phyloP scores from a whole-genome alignment of 1,140 invertebrate species.

The Drosophila seguyi region DNA sequence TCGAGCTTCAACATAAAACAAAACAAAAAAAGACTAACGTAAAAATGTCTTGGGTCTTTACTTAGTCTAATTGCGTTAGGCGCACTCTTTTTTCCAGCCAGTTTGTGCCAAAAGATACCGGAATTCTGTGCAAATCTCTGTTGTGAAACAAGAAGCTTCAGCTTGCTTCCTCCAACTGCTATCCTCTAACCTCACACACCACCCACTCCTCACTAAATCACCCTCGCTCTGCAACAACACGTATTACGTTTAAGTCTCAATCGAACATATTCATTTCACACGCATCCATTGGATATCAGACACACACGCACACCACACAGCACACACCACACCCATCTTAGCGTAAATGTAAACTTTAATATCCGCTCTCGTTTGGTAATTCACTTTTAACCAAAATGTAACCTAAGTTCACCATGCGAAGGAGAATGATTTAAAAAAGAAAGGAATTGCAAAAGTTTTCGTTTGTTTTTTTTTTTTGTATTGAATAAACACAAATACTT shows the following conservation, averaged over 20 bases:
- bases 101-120: constrained; percentile 74
- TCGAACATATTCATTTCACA: constrained; percentile 53
- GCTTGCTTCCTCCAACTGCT: constrained; percentile 43
- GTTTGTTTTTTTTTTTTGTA: constrained; percentile 63
- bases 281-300: constrained; percentile 31
- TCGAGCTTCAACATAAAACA: constrained; percentile 10
- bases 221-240: constrained; percentile 19
- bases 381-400: constrained; percentile 61
- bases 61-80: constrained; percentile 61
- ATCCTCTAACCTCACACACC: background rate
- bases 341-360: constrained; percentile 71
- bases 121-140: constrained; percentile 74
- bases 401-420: constrained; percentile 53
- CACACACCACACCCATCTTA: constrained; percentile 60
- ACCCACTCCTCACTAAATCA: constrained; percentile 10
- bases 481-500: constrained; percentile 62
- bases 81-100: constrained; percentile 61
- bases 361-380: constrained; percentile 68
- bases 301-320: constrained; percentile 37
- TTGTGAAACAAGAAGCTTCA: constrained; percentile 63
- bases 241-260: constrained; percentile 72
- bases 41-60: constrained; percentile 24
- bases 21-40: constrained; percentile 1
- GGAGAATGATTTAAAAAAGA: constrained; percentile 33
- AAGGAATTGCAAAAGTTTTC: constrained; percentile 63